Percentiles rank a stretch among this genome's conserved stretches.
Evolutionary conservation across 2,797 vertebrate species (phyloP).

Genomic region (Adelosebastes latens): DNA sequence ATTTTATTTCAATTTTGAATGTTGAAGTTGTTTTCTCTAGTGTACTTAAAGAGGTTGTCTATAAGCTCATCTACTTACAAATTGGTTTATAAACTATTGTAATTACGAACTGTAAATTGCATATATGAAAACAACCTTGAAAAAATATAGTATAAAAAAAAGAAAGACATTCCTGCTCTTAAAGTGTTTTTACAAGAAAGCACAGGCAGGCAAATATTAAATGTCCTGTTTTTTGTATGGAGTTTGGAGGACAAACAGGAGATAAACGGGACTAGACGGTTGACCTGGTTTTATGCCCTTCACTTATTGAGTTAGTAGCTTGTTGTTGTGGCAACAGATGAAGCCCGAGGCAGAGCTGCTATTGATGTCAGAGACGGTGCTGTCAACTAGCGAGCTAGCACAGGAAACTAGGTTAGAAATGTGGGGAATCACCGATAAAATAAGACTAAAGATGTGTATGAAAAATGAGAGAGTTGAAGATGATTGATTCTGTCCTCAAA

Average conservation of each 20-base stretch:
- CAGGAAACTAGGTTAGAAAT: not conserved
- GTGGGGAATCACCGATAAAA: rapidly evolving
- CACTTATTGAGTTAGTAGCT: constrained; percentile 44
- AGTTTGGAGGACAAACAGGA: not conserved
- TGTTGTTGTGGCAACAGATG: constrained; percentile 59
- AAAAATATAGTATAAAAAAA: no score
- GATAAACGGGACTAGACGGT: rapidly evolving
- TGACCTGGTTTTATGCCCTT: constrained; percentile 61
- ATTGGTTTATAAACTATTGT: no score
- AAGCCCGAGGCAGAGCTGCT: constrained; percentile 42
- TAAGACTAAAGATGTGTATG: not conserved
- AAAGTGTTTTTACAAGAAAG: rapidly evolving
- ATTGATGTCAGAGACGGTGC: constrained; percentile 47
- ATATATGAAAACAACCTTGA: no score
- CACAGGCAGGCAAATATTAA: rapidly evolving
- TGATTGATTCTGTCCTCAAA: not conserved
- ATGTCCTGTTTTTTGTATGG: rapidly evolving
- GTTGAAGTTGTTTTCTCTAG: no score
- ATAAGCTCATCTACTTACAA: no score
- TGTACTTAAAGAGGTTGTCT: no score
- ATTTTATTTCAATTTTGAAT: no score
- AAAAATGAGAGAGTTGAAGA: rapidly evolving
- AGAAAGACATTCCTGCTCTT: rapidly evolving
- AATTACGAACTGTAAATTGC: no score
- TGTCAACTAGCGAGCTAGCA: not conserved